These are phyloP conservation scores for Melanostigma gelatinosum DNA, from an alignment of 2,113 vertebrate genomes.

Conservation along the genomic window DNA sequence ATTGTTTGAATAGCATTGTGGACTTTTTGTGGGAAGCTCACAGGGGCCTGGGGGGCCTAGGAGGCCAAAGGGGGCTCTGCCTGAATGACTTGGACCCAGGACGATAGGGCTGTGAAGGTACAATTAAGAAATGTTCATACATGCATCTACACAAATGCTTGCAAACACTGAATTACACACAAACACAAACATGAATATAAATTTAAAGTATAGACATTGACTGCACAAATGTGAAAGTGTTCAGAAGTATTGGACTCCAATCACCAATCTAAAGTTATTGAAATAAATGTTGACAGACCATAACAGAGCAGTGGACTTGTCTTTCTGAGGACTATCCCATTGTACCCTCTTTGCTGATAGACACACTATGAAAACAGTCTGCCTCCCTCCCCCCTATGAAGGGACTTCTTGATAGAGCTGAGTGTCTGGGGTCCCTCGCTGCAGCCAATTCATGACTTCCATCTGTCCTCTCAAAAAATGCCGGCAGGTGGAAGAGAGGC, in stretches of 20 bases:
- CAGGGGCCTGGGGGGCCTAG: constrained; percentile 75
- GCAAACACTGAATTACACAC: constrained; percentile 1
- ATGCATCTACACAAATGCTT: constrained; percentile 71
- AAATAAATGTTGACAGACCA: constrained; percentile 27
- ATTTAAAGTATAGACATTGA: not conserved
- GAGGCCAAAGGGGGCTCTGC: constrained; percentile 73
- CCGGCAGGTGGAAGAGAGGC: constrained; percentile 70
- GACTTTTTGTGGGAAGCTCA: constrained; percentile 84
- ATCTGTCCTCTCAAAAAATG: constrained; percentile 76
- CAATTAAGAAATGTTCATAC: constrained; percentile 65
- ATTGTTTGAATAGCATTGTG: constrained; percentile 93
- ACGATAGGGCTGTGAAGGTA: constrained; percentile 81
- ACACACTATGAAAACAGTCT: constrained; percentile 65
- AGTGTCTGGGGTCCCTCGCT: constrained; percentile 64
- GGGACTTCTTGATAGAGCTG: constrained; percentile 72
- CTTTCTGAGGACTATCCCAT: constrained; percentile 29
- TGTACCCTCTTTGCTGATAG: constrained; percentile 44
- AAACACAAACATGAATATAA: not conserved
- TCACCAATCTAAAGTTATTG: constrained; percentile 3
- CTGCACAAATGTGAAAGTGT: not conserved
- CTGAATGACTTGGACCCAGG: constrained; percentile 86
- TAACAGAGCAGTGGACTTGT: not conserved
- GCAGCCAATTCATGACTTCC: constrained; percentile 78
- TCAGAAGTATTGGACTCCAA: not conserved
- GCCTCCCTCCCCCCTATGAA: constrained; percentile 55